These are phyloP conservation scores for Ctena decussata DNA, from an alignment of 2,888 invertebrate genomes.

Conservation along the genomic window DNA sequence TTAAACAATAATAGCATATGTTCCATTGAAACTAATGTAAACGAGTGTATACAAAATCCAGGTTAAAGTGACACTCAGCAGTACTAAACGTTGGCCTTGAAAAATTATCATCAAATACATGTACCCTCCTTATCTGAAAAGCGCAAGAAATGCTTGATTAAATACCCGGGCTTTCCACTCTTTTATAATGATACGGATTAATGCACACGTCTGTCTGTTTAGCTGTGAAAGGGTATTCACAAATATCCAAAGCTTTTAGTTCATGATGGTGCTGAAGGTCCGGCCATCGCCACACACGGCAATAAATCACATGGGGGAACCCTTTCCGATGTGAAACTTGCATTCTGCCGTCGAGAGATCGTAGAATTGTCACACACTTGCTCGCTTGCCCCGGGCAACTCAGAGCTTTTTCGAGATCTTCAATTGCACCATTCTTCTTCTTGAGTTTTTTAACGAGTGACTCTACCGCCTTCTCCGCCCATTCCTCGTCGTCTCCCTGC, in stretches of 20 bases:
- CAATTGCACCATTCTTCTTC: slow-evolving; percentile 97
- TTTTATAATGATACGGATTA: slow-evolving; percentile 99
- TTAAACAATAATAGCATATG: too few relatives aligned
- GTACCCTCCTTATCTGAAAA: too few relatives aligned
- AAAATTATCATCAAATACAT: too few relatives aligned
- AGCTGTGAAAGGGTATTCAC: slow-evolving; percentile 98
- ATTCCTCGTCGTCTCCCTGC: slow-evolving; percentile 98
- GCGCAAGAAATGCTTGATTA: too few relatives aligned
- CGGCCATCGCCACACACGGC: slow-evolving; percentile 99
- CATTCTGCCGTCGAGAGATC: slow-evolving; percentile 97
- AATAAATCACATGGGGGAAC: slow-evolving; percentile 99
- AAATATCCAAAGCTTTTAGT: slow-evolving; percentile 97
- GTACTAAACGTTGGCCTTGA: too few relatives aligned
- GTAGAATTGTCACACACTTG: slow-evolving; percentile 98
- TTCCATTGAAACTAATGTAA: too few relatives aligned
- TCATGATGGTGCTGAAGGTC: slow-evolving; percentile 99
- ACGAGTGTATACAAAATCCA: too few relatives aligned
- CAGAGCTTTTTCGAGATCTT: slow-evolving; percentile 97
- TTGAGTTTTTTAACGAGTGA: slow-evolving; percentile 98
- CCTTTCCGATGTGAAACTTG: slow-evolving; percentile 99
- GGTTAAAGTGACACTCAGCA: too few relatives aligned
- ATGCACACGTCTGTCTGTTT: slow-evolving; percentile 99
- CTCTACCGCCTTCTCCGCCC: slow-evolving; percentile 99
- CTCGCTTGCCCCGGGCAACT: slow-evolving; percentile 98
- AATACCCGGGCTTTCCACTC: slow-evolving; percentile 97